Conservation (phyloP, 2,797 vertebrate species). For the Phoeniculus purpureus region DNA sequence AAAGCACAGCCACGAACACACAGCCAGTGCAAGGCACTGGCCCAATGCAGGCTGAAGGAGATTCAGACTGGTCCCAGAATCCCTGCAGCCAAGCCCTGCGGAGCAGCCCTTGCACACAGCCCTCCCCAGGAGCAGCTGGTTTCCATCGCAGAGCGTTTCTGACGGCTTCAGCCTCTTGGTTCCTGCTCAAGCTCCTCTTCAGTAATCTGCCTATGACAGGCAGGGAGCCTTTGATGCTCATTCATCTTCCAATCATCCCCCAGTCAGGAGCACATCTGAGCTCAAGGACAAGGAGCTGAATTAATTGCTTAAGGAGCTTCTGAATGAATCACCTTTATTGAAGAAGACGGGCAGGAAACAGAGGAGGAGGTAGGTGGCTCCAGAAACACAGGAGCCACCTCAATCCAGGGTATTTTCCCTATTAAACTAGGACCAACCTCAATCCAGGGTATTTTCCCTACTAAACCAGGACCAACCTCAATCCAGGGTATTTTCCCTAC, state of each 20-base stretch:
- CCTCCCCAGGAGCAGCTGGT: constrained; percentile 32
- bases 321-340: background rate
- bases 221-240: background rate
- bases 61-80: background rate
- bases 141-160: background rate
- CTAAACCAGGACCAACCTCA: background rate
- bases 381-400: background rate
- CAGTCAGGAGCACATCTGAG: background rate
- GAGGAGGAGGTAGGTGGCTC: background rate
- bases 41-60: background rate
- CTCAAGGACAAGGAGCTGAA: background rate
- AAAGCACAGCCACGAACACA: background rate
- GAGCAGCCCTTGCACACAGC: background rate
- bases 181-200: constrained; percentile 1
- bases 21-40: background rate
- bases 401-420: background rate
- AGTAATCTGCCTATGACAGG: background rate
- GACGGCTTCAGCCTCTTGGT: constrained; percentile 10
- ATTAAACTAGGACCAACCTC: background rate
- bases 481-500: background rate
- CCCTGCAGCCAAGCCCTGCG: background rate
- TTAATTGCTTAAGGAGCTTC: constrained; percentile 1
- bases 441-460: background rate
- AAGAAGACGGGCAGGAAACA: background rate
- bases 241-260: constrained; percentile 21